phyloP scores from a whole-genome alignment of 2,888 invertebrate species.

The Gandaritis pyraliata region DNA sequence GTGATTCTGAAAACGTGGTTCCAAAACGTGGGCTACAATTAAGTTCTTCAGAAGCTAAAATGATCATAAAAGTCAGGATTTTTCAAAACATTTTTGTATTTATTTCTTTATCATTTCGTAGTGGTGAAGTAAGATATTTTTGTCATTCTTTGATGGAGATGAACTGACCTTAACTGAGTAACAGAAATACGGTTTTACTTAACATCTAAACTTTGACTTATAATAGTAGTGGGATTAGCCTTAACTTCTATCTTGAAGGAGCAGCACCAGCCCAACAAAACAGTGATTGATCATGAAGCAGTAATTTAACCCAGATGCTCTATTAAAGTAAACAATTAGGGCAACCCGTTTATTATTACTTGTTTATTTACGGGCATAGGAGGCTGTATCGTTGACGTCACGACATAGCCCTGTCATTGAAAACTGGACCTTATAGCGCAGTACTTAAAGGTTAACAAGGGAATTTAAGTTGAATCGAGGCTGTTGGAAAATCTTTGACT shows the following conservation, averaged over 20 bases:
- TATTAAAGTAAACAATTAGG: conserved; percentile 59
- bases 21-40: no score
- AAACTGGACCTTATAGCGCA: conserved; percentile 39
- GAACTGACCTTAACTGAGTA: no score
- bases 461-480: conserved; percentile 23
- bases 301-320: conserved; percentile 41
- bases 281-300: not conserved
- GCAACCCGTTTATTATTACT: conserved; percentile 56
- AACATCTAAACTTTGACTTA: no score
- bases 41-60: no score
- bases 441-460: conserved; percentile 25
- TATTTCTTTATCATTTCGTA: no score
- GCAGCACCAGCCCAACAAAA: not conserved
- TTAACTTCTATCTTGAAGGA: no score
- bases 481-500: conserved; percentile 30
- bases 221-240: no score
- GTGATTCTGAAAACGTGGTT: not conserved
- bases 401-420: conserved; percentile 29
- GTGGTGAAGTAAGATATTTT: no score
- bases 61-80: no score
- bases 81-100: no score
- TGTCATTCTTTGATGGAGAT: no score
- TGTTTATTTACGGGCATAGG: conserved; percentile 52
- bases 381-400: conserved; percentile 50
- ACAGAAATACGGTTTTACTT: no score